Conservation (phyloP, 2,797 vertebrate species). For the Silurus lanzhouensis region DNA sequence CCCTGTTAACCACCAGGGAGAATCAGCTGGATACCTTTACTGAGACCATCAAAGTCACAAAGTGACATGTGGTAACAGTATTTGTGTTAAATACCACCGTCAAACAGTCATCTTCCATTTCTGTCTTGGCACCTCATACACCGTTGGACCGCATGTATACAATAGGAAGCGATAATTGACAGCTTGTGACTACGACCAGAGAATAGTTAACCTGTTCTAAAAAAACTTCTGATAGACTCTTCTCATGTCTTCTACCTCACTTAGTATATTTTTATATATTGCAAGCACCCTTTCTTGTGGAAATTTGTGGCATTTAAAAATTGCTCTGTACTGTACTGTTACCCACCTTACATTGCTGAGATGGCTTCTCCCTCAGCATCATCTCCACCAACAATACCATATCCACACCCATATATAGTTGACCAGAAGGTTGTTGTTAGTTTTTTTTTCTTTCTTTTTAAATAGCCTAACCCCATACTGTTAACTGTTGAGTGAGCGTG, state of each 20-base stretch:
- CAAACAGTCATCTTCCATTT: background rate
- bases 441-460: too few relatives aligned
- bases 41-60: background rate
- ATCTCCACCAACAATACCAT: background rate
- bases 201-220: background rate
- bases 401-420: background rate
- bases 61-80: background rate
- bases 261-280: slow-evolving; percentile 7
- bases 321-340: background rate
- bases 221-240: background rate
- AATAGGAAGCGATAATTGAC: background rate
- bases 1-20: background rate
- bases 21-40: slow-evolving; percentile 23
- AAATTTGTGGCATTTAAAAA: background rate
- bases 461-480: too few relatives aligned
- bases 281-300: background rate
- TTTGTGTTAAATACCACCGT: background rate
- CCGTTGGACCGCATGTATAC: background rate
- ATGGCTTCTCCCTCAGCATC: background rate
- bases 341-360: background rate
- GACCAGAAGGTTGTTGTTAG: background rate
- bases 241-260: slow-evolving; percentile 31
- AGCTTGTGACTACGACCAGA: background rate
- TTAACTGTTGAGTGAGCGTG: background rate
- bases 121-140: background rate